Conservation (phyloP, 2,888 invertebrate genomes). For the Plebejus anna region DNA sequence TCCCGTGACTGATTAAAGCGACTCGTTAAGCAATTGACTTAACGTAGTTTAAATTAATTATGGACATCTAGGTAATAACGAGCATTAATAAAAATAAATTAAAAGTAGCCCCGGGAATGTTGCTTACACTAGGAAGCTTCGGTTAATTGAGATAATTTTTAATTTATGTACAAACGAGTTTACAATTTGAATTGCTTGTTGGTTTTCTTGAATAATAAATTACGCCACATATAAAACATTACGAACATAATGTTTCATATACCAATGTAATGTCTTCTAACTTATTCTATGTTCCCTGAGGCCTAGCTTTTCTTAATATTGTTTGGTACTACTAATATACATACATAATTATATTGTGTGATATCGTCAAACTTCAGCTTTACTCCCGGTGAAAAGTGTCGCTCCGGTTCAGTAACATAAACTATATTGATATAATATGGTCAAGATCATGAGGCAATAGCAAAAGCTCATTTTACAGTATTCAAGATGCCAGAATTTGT, state of each 20-base stretch:
- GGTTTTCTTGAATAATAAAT: background rate
- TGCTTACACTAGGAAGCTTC: slow-evolving; percentile 16
- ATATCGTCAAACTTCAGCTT: background rate
- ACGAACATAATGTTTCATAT: background rate
- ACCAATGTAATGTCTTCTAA: background rate
- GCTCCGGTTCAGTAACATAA: too few species aligned
- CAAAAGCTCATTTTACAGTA: too few species aligned
- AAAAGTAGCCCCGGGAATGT: background rate
- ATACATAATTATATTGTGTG: too few species aligned
- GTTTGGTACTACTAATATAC: too few species aligned
- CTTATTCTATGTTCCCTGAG: too few species aligned
- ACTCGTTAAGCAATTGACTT: slow-evolving; percentile 14
- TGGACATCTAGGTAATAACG: slow-evolving; percentile 9
- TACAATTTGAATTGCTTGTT: slow-evolving; percentile 8
- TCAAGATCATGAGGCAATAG: too few species aligned
- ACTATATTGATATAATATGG: too few species aligned
- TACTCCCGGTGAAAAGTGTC: background rate
- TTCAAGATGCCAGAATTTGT: background rate
- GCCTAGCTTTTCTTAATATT: too few species aligned
- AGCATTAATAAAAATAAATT: slow-evolving; percentile 23
- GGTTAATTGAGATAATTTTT: slow-evolving; percentile 27
- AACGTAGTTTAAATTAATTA: slow-evolving; percentile 24
- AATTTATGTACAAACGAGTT: slow-evolving; percentile 12
- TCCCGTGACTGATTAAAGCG: slow-evolving; percentile 19
- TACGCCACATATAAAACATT: background rate